Percentiles rank a stretch among this genome's conserved stretches.
Evolutionary conservation across 2,888 invertebrate species (phyloP).

Genomic region (Polyommatus iphigenia): DNA sequence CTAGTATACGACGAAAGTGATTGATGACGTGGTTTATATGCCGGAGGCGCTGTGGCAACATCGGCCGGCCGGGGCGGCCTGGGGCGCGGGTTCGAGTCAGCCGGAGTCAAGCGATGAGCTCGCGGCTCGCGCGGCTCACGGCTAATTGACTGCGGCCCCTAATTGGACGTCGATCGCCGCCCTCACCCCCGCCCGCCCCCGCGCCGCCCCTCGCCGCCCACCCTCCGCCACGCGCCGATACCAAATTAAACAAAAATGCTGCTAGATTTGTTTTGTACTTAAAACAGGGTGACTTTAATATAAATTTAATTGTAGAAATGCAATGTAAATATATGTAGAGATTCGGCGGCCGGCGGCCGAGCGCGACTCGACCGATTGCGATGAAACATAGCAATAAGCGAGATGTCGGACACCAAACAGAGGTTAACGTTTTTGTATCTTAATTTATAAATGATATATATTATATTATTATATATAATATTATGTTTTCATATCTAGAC

Average conservation of each 20-base stretch:
- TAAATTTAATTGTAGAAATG: slow-evolving; percentile 32
- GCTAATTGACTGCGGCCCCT: slow-evolving; percentile 45
- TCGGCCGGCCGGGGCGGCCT: not conserved
- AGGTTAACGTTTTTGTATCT: slow-evolving; percentile 60
- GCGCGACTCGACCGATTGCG: slow-evolving; percentile 38
- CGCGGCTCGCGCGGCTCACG: slow-evolving; percentile 39
- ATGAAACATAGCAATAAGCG: slow-evolving; percentile 67
- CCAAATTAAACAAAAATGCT: slow-evolving; percentile 35
- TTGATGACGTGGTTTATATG: not conserved
- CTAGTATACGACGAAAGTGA: not conserved
- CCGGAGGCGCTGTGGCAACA: not conserved
- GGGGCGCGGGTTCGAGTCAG: slow-evolving; percentile 37
- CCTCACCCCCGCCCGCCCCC: slow-evolving; percentile 37
- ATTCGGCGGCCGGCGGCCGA: slow-evolving; percentile 45
- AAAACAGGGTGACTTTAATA: slow-evolving; percentile 41
- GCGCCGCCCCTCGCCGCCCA: slow-evolving; percentile 30
- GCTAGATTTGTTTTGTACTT: slow-evolving; percentile 46
- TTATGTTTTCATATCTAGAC: slow-evolving; percentile 61
- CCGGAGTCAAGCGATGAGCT: slow-evolving; percentile 39
- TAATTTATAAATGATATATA: slow-evolving; percentile 58
- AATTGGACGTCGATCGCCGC: slow-evolving; percentile 44
- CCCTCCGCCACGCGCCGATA: slow-evolving; percentile 36
- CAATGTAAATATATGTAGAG: slow-evolving; percentile 53
- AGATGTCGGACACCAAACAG: slow-evolving; percentile 49
- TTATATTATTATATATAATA: not conserved